phyloP scores from a whole-genome alignment of 2,888 invertebrate species.

The Lasioglossum calceatum region DNA sequence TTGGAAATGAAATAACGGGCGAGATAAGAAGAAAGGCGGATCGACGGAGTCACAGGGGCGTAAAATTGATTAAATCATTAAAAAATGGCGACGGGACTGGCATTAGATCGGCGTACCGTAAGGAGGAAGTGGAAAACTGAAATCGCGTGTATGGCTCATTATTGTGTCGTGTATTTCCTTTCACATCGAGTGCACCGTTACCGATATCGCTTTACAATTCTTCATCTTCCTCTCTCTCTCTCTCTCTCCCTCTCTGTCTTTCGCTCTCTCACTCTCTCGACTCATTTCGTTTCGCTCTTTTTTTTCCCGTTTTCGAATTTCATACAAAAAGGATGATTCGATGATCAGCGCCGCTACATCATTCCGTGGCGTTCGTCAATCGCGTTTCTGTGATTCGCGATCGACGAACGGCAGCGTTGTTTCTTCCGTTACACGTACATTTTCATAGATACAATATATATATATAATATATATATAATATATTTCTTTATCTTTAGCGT shows the following conservation, averaged over 20 bases:
- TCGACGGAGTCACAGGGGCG: background rate
- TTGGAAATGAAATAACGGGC: background rate
- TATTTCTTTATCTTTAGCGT: constrained; percentile 59
- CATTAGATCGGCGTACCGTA: constrained; percentile 34
- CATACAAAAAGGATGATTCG: constrained; percentile 72
- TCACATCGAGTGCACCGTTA: constrained; percentile 77
- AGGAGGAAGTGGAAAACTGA: constrained; percentile 14
- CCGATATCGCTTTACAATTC: constrained; percentile 71
- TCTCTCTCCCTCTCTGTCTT: constrained; percentile 2
- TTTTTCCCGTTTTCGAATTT: constrained; percentile 34
- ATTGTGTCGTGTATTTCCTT: constrained; percentile 70
- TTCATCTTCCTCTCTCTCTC: background rate
- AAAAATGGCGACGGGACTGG: background rate
- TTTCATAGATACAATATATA: constrained; percentile 58
- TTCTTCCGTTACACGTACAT: constrained; percentile 54
- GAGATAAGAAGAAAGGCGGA: background rate
- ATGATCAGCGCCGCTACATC: constrained; percentile 62
- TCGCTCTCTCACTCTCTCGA: background rate
- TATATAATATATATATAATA: constrained; percentile 47
- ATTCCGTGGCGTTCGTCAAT: constrained; percentile 34
- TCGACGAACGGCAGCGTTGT: constrained; percentile 50
- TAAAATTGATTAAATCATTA: constrained; percentile 4
- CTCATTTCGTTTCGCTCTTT: constrained; percentile 10
- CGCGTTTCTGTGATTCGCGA: background rate
- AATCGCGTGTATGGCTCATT: constrained; percentile 52